Percentiles rank a stretch among this genome's conserved stretches.
Evolutionary conservation across 2,113 vertebrate species (phyloP).

Genomic region (human): DNA sequence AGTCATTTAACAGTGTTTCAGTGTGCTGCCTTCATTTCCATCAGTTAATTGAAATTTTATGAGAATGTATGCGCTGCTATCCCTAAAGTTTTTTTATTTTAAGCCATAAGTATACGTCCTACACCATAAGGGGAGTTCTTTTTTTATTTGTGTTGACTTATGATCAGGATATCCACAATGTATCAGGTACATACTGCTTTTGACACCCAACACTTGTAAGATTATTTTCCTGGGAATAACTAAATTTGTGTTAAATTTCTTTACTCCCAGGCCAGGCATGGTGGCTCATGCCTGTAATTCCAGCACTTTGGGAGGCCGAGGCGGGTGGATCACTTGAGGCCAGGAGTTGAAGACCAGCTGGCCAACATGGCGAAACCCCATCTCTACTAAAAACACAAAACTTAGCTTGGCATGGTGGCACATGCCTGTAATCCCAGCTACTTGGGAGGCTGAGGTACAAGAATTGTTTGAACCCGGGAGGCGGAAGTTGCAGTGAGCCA

Average conservation of each 20-base stretch:
- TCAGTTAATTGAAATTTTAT: background rate
- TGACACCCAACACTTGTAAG: background rate
- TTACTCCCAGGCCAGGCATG: too few species aligned
- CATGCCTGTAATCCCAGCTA: too few species aligned
- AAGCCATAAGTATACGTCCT: background rate
- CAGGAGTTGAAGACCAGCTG: too few species aligned
- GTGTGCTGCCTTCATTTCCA: fast-evolving
- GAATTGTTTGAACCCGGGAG: too few species aligned
- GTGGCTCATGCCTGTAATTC: too few species aligned
- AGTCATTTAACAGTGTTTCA: background rate
- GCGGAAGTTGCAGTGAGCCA: too few species aligned
- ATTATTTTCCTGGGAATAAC: background rate
- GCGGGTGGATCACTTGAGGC: too few species aligned
- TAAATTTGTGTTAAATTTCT: background rate
- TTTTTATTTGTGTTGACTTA: background rate
- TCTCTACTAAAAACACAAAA: too few species aligned
- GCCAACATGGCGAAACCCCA: too few species aligned
- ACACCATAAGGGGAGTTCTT: background rate
- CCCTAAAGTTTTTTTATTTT: background rate
- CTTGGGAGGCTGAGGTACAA: too few species aligned
- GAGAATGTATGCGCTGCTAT: background rate
- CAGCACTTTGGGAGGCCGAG: too few species aligned
- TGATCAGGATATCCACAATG: background rate
- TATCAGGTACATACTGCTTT: background rate
- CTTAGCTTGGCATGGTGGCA: too few species aligned